Conservation (phyloP, 2,888 invertebrate species). For the Actias luna region DNA sequence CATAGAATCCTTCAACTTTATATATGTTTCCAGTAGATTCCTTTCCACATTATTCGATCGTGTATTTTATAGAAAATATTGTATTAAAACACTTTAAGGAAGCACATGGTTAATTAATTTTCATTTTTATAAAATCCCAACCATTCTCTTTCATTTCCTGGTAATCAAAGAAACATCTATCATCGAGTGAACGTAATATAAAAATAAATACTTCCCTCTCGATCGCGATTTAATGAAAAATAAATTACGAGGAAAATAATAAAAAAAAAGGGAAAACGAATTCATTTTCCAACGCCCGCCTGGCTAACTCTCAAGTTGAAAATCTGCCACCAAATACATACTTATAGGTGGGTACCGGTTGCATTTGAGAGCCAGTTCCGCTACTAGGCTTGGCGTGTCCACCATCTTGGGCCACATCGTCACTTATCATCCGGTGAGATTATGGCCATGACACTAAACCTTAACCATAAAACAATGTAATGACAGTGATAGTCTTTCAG, state of each 20-base stretch:
- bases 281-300: slow-evolving; percentile 3
- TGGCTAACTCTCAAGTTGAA: too few species aligned
- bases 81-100: not conserved
- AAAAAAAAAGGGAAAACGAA: not conserved
- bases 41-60: not conserved
- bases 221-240: slow-evolving; percentile 3
- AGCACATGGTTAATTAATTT: not conserved
- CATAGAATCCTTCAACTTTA: too few species aligned
- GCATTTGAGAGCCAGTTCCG: too few species aligned
- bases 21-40: not conserved
- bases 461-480: too few species aligned
- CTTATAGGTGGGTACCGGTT: too few species aligned
- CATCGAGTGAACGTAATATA: not conserved
- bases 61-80: not conserved
- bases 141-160: not conserved
- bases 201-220: not conserved
- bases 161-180: not conserved
- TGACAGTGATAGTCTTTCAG: too few species aligned
- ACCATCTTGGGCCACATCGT: too few species aligned
- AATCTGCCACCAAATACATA: too few species aligned
- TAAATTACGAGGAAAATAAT: slow-evolving; percentile 6
- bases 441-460: too few species aligned
- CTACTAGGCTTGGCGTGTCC: too few species aligned
- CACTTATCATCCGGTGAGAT: too few species aligned
- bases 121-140: not conserved